These are phyloP conservation scores for Bubo scandiacus DNA, from an alignment of 2,113 vertebrate species.

Conservation along the genomic window DNA sequence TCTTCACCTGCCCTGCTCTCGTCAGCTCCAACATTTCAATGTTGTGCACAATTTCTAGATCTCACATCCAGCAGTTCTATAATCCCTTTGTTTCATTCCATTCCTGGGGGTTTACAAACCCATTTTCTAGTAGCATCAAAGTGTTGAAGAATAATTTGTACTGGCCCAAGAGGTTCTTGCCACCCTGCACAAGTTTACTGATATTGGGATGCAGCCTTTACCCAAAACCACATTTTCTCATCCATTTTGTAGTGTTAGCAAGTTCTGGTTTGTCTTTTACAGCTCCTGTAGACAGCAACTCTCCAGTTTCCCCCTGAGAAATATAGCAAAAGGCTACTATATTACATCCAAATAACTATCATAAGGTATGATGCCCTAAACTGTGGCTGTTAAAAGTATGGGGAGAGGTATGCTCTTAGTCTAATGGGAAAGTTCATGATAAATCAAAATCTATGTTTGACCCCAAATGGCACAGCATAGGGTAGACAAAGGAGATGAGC, in stretches of 20 bases:
- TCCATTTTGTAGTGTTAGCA: neutral
- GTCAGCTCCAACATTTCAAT: neutral
- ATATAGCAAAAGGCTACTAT: neutral
- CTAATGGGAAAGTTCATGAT: neutral
- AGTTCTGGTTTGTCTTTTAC: neutral
- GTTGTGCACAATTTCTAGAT: neutral
- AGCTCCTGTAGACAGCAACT: neutral
- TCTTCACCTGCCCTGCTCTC: neutral
- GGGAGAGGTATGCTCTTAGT: neutral
- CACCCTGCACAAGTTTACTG: neutral
- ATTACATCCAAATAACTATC: neutral
- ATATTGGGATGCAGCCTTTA: neutral
- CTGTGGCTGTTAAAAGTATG: neutral
- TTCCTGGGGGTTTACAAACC: neutral
- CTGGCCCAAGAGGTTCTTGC: neutral
- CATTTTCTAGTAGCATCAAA: neutral
- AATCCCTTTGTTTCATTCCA: neutral
- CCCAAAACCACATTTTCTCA: neutral
- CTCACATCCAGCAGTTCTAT: neutral
- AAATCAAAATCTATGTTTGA: neutral
- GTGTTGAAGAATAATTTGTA: neutral
- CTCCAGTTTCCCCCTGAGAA: rapidly evolving
- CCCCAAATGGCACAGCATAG: neutral
- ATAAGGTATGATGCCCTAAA: neutral
- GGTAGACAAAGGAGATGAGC: neutral